phyloP scores from a whole-genome alignment of 2,113 vertebrate species.

The Aegithalos caudatus region DNA sequence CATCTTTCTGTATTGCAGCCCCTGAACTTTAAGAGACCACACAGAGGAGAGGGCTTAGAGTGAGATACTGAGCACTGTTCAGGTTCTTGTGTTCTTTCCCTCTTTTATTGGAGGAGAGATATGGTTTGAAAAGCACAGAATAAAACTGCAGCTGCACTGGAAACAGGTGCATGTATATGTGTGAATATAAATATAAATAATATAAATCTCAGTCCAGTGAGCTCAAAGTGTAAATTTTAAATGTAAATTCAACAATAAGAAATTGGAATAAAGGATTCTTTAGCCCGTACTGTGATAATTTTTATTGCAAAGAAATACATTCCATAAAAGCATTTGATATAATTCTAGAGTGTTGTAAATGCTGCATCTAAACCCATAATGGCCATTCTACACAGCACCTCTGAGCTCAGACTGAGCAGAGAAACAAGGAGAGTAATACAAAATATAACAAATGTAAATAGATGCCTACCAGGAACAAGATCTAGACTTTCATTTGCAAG shows the following conservation, averaged over 20 bases:
- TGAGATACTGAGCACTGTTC: not conserved
- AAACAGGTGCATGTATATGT: not conserved
- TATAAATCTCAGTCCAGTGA: not conserved
- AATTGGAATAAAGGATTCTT: not conserved
- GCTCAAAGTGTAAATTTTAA: not conserved
- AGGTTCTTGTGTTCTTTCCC: not conserved
- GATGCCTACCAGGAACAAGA: not conserved
- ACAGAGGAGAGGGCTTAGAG: rapidly evolving
- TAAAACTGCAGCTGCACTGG: not conserved
- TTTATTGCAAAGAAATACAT: not conserved
- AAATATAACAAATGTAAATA: not conserved
- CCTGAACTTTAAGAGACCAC: not conserved
- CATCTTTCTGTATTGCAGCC: not conserved
- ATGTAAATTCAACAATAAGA: not conserved
- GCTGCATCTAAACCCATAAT: not conserved
- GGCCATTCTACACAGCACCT: not conserved
- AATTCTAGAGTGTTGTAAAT: not conserved
- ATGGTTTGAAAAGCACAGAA: not conserved
- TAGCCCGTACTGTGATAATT: not conserved
- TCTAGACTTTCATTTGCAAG: not conserved
- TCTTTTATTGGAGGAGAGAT: not conserved
- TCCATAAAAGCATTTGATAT: not conserved
- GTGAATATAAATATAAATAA: no score
- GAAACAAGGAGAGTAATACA: not conserved
- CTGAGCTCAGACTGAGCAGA: not conserved